These are phyloP conservation scores for Drosophila testacea DNA, from an alignment of 2,888 invertebrate genomes.

Conservation along the genomic window DNA sequence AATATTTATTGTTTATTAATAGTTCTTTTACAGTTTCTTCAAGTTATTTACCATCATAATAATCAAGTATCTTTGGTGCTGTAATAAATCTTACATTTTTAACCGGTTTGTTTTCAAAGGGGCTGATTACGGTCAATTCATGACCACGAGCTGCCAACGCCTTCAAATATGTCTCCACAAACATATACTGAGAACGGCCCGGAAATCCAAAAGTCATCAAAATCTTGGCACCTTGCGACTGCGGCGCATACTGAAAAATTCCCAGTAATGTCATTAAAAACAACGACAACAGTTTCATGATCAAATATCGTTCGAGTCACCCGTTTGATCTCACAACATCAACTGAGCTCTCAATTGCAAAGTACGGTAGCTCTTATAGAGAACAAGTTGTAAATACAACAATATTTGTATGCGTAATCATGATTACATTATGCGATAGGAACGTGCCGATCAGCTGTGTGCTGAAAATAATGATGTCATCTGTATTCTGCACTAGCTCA, in stretches of 20 bases:
- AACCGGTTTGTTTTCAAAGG: constrained; percentile 49
- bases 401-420: too few species aligned
- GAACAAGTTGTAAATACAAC: neutral
- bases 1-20: neutral
- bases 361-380: constrained; percentile 3
- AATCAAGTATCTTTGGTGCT: constrained; percentile 35
- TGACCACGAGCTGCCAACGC: constrained; percentile 81
- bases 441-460: too few species aligned
- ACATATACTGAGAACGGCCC: constrained; percentile 76
- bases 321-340: neutral
- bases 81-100: constrained; percentile 63
- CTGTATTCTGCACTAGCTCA: too few species aligned
- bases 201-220: constrained; percentile 66
- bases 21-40: too few species aligned
- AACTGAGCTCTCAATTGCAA: constrained; percentile 3
- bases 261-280: constrained; percentile 23
- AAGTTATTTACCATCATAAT: constrained; percentile 30
- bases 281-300: constrained; percentile 39
- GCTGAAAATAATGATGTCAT: too few species aligned
- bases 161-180: constrained; percentile 61
- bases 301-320: neutral
- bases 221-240: constrained; percentile 61
- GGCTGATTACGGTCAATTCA: constrained; percentile 81
- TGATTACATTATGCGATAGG: too few species aligned
- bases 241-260: constrained; percentile 18